Percentiles rank a stretch among this genome's conserved stretches.
Evolutionary conservation across 2,113 vertebrate species (phyloP).

Genomic region (Brachyhypopomus occidentalis): DNA sequence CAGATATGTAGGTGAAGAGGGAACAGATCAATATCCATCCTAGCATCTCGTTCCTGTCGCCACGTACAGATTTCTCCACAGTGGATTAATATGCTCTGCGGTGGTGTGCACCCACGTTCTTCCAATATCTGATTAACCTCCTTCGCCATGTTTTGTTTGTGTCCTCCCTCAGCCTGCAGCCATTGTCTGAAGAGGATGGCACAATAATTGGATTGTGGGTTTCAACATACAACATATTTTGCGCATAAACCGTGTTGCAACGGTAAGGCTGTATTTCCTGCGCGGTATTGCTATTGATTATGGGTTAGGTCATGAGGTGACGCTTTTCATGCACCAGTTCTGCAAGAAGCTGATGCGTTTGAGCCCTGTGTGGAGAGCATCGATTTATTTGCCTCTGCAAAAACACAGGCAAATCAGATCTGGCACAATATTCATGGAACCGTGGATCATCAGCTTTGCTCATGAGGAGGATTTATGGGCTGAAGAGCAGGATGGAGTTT

Average conservation of each 20-base stretch:
- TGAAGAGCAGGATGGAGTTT: conserved; percentile 4
- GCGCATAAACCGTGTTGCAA: not conserved
- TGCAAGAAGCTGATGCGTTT: conserved; percentile 1
- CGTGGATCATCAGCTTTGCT: conserved; percentile 11
- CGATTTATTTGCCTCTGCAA: conserved; percentile 17
- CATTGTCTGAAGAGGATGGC: conserved; percentile 30
- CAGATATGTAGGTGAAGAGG: not conserved
- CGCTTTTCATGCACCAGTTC: not conserved
- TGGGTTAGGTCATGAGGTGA: not conserved
- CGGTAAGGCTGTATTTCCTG: not conserved
- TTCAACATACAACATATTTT: conserved; percentile 25
- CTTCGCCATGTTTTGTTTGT: conserved; percentile 25
- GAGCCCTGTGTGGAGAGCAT: not conserved
- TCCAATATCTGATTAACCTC: conserved; percentile 51
- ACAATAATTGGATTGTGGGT: conserved; percentile 19
- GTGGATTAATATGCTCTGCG: conserved; percentile 50
- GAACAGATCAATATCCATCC: conserved; percentile 46
- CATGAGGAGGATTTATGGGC: conserved; percentile 16
- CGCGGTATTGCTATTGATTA: conserved; percentile 6
- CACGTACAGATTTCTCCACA: conserved; percentile 48
- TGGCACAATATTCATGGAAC: conserved; percentile 1
- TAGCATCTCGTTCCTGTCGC: conserved; percentile 40
- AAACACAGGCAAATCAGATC: conserved; percentile 28
- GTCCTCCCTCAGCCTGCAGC: not conserved
- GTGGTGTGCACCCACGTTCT: conserved; percentile 28